Percentiles rank a stretch among this genome's conserved stretches.
Conservation (phyloP, 1,140 invertebrate species). For the Pseudomyrmex flavicornis region DNA sequence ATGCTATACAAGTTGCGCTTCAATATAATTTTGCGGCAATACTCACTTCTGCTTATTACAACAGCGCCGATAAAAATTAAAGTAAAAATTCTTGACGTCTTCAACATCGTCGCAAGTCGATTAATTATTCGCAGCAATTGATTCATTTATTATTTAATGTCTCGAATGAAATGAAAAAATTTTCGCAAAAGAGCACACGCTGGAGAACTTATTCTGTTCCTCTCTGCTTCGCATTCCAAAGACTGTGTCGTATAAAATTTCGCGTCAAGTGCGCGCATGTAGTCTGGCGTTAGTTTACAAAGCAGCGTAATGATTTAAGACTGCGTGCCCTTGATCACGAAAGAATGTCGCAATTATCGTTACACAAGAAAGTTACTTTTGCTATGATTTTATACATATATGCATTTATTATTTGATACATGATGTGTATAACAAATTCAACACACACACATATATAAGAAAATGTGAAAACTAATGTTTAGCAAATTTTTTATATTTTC, state of each 20-base stretch:
- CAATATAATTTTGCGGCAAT: not conserved
- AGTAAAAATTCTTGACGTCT: too few relatives aligned
- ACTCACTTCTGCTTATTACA: not conserved
- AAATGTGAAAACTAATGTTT: too few relatives aligned
- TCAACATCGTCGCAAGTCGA: not conserved
- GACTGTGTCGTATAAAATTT: not conserved
- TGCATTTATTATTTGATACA: not conserved
- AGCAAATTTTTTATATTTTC: too few relatives aligned
- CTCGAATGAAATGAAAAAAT: not conserved
- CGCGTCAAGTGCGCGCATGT: not conserved
- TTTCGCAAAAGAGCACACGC: not conserved
- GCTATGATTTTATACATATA: not conserved
- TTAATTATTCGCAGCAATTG: not conserved
- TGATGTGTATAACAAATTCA: too few relatives aligned
- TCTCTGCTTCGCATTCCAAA: not conserved
- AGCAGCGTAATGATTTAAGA: constrained; percentile 24
- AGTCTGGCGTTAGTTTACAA: constrained; percentile 13
- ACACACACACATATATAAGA: too few relatives aligned
- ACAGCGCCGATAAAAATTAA: not conserved
- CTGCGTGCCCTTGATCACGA: not conserved
- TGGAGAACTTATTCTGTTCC: not conserved
- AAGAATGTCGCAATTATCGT: not conserved
- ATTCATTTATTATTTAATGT: not conserved
- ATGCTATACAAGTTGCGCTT: too few relatives aligned
- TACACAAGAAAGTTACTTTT: not conserved